phyloP scores from a whole-genome alignment of 2,797 vertebrate species.

The Pantherophis alleghaniensis region DNA sequence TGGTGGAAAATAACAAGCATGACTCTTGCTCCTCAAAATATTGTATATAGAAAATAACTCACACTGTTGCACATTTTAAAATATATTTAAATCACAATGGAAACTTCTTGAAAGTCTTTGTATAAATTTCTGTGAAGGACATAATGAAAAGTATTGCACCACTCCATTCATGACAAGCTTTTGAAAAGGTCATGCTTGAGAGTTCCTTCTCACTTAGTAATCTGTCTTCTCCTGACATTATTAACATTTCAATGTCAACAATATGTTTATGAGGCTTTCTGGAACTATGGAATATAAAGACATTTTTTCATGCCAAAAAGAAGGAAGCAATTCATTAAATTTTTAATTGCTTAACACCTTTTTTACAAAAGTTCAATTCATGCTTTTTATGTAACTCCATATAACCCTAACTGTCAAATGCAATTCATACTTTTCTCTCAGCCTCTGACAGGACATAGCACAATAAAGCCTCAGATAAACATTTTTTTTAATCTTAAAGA shows the following conservation, averaged over 20 bases:
- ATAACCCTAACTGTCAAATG: neutral
- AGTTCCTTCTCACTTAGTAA: slow-evolving; percentile 29
- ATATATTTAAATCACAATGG: slow-evolving; percentile 19
- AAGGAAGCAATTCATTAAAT: slow-evolving; percentile 2
- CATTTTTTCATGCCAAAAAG: neutral
- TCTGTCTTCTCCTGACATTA: slow-evolving; percentile 19
- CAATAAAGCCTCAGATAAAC: neutral
- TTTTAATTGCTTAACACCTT: neutral
- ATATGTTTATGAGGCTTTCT: slow-evolving; percentile 28
- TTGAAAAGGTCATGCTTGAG: slow-evolving; percentile 38
- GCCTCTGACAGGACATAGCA: neutral
- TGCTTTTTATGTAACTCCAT: neutral
- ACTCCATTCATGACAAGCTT: slow-evolving; percentile 30
- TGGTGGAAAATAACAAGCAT: neutral
- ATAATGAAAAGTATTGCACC: slow-evolving; percentile 34
- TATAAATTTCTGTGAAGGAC: slow-evolving; percentile 35
- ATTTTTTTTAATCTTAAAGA: neutral
- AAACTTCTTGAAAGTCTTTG: slow-evolving; percentile 17
- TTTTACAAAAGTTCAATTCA: neutral
- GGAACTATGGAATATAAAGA: slow-evolving; percentile 29
- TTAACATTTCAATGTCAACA: slow-evolving; percentile 42
- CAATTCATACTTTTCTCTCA: neutral
- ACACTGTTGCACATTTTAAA: neutral
- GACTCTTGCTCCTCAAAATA: neutral
- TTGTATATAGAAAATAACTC: neutral